Percentiles rank a stretch among this genome's conserved stretches.
These are phyloP conservation scores for Entosphenus tridentatus DNA, from an alignment of 2,113 vertebrate genomes.

Conservation along the genomic window DNA sequence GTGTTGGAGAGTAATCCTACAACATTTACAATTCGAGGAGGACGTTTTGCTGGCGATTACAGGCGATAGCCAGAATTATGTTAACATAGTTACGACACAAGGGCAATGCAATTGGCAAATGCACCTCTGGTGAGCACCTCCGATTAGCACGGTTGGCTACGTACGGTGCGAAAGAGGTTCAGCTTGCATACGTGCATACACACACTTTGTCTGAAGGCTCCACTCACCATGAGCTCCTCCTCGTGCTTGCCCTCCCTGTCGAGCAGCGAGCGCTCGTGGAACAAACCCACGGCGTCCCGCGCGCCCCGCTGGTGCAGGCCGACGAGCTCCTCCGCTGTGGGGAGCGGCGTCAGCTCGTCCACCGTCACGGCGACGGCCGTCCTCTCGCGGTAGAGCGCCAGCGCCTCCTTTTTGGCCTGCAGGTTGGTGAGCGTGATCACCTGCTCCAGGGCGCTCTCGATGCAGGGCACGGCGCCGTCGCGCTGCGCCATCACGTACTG, in stretches of 20 bases:
- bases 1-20: too few species aligned
- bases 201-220: background rate
- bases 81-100: too few species aligned
- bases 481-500: background rate
- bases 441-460: background rate
- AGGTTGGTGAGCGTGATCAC: background rate
- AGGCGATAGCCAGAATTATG: too few species aligned
- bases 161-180: too few species aligned
- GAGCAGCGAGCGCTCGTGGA: background rate
- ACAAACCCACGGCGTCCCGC: background rate
- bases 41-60: too few species aligned
- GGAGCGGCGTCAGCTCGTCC: background rate
- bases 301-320: background rate
- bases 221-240: background rate
- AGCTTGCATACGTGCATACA: too few species aligned
- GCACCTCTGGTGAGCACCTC: too few species aligned
- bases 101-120: too few species aligned
- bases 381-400: background rate
- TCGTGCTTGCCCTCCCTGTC: background rate
- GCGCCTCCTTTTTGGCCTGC: background rate
- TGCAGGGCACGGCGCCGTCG: background rate
- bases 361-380: background rate
- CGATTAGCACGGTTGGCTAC: too few species aligned
- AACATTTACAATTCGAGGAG: too few species aligned
- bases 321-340: background rate